Evolutionary conservation across 35 echinoderm and acorn worm genomes (phyloP).

Genomic region (Strongylocentrotus purpuratus): DNA sequence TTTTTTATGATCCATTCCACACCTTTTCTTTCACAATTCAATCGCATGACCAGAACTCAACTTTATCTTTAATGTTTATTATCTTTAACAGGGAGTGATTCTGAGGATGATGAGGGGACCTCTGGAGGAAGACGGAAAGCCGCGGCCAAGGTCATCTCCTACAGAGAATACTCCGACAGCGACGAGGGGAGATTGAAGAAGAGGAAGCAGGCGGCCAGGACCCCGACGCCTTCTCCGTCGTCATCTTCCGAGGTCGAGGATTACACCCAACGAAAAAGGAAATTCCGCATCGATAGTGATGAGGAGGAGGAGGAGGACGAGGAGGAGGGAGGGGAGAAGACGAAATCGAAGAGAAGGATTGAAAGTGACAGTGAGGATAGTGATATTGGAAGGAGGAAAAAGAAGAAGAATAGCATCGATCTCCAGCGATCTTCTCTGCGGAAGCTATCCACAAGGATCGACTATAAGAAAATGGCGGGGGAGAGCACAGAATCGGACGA

Average conservation of each 20-base stretch:
- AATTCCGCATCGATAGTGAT: conserved; percentile 81
- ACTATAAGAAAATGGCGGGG: conserved; percentile 74
- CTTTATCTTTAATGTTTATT: not conserved
- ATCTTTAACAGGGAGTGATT: conserved; percentile 59
- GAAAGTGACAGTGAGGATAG: not conserved
- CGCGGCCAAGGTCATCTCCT: not conserved
- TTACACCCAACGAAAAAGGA: conserved; percentile 63
- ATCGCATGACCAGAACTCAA: too few relatives aligned
- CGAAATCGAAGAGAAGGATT: conserved; percentile 24
- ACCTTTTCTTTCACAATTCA: too few relatives aligned
- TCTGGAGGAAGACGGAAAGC: not conserved
- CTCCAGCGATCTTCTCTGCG: conserved; percentile 5
- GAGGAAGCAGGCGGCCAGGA: conserved; percentile 21
- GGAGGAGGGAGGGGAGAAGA: not conserved
- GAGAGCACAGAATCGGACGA: conserved; percentile 60
- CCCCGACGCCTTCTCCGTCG: conserved; percentile 5
- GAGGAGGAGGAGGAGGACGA: conserved; percentile 55
- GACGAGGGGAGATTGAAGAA: not conserved
- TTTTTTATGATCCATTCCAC: too few relatives aligned
- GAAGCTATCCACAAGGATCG: conserved; percentile 53
- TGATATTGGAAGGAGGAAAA: not conserved
- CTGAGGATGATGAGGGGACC: conserved; percentile 54
- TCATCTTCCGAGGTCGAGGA: conserved; percentile 52
- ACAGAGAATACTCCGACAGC: conserved; percentile 63
- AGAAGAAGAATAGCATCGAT: conserved; percentile 42